Evolutionary conservation across 2,797 vertebrate genomes (phyloP).

Genomic region (Pantherophis alleghaniensis): DNA sequence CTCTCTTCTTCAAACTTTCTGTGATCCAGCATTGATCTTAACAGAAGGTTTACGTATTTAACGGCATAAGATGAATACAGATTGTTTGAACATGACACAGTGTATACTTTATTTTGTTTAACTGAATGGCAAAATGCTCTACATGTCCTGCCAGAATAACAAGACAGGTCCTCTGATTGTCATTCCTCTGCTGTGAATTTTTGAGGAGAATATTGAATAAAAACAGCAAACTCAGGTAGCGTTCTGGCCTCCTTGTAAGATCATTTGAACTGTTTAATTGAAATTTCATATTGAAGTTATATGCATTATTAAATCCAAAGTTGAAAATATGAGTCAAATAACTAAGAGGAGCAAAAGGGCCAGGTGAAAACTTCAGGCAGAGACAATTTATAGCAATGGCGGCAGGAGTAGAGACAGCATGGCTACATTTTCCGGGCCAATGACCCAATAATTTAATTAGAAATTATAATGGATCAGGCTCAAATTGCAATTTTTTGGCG

Average conservation of each 20-base stretch:
- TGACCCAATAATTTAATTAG: constrained; percentile 40
- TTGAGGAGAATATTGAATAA: constrained; percentile 23
- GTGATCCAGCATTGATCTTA: neutral
- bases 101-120: neutral
- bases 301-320: constrained; percentile 13
- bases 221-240: constrained; percentile 4
- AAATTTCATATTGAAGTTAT: neutral
- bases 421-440: constrained; percentile 22
- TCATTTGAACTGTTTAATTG: constrained; percentile 4
- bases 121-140: neutral
- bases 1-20: neutral
- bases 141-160: constrained; percentile 5
- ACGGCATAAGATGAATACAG: neutral
- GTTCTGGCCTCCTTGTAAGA: constrained; percentile 20
- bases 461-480: constrained; percentile 8
- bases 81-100: neutral
- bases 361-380: neutral
- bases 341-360: neutral
- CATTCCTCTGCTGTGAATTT: constrained; percentile 1
- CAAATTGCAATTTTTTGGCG: neutral
- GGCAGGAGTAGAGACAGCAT: neutral
- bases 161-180: constrained; percentile 5
- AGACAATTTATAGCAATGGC: neutral
- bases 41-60: neutral
- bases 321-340: constrained; percentile 22